Conservation (phyloP, 2,797 vertebrate genomes). For the Holocentrus rufus region DNA sequence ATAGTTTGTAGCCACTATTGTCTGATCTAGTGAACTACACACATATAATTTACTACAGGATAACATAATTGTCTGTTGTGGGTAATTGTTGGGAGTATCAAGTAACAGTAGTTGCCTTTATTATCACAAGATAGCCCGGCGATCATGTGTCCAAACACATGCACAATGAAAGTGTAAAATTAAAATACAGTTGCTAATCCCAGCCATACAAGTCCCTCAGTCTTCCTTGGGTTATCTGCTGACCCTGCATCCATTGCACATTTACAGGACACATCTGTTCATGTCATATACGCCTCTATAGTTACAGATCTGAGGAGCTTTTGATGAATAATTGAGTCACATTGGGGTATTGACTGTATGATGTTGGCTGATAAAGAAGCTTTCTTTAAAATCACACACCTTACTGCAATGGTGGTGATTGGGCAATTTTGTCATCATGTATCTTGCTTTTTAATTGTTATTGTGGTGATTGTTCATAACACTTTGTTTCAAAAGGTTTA, state of each 20-base stretch:
- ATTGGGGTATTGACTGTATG: conserved; percentile 4
- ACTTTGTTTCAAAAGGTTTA: too few relatives aligned
- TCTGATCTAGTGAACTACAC: neutral
- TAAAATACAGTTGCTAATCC: neutral
- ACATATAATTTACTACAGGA: neutral
- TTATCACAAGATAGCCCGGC: neutral
- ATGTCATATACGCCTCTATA: neutral
- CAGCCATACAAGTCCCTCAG: neutral
- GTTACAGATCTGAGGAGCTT: conserved; percentile 31
- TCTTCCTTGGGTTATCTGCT: neutral
- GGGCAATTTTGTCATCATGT: too few relatives aligned
- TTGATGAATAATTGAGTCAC: conserved; percentile 40
- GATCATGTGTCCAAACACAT: neutral
- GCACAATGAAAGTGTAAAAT: neutral
- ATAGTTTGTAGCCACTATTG: neutral
- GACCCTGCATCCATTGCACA: conserved; percentile 9
- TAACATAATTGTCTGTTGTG: neutral
- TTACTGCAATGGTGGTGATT: neutral
- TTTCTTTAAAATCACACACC: neutral
- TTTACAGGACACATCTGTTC: conserved; percentile 32
- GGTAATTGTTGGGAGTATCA: neutral
- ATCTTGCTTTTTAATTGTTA: too few relatives aligned
- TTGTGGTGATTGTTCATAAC: too few relatives aligned
- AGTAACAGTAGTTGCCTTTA: neutral
- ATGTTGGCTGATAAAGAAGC: conserved; percentile 5